Conservation (phyloP, 2,888 invertebrate species). For the Acronicta psi region DNA sequence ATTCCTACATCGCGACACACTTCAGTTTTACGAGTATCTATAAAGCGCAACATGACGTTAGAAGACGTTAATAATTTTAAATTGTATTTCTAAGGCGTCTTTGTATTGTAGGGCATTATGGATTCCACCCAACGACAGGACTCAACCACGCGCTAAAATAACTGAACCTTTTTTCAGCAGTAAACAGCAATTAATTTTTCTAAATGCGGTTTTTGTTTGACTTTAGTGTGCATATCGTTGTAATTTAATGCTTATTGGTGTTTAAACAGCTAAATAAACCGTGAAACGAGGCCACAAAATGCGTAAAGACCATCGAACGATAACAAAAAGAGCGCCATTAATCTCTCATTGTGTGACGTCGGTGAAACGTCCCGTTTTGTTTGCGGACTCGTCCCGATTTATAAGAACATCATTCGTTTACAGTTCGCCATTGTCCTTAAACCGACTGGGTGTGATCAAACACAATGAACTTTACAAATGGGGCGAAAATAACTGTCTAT, state of each 20-base stretch:
- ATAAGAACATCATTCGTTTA: slow-evolving; percentile 75
- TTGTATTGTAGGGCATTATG: slow-evolving; percentile 64
- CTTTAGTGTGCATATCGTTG: slow-evolving; percentile 68
- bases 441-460: slow-evolving; percentile 84
- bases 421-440: slow-evolving; percentile 80
- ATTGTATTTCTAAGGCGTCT: slow-evolving; percentile 69
- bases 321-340: slow-evolving; percentile 86
- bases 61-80: slow-evolving; percentile 79
- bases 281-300: slow-evolving; percentile 86
- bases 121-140: slow-evolving; percentile 27
- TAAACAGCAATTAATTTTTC: slow-evolving; percentile 50
- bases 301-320: slow-evolving; percentile 83
- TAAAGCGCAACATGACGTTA: slow-evolving; percentile 75
- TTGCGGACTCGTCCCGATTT: slow-evolving; percentile 82
- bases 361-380: slow-evolving; percentile 81
- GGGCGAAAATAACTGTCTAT: slow-evolving; percentile 81
- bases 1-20: slow-evolving; percentile 81
- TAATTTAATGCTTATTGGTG: slow-evolving; percentile 81
- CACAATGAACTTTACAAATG: slow-evolving; percentile 82
- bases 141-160: slow-evolving; percentile 45
- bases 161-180: slow-evolving; percentile 49
- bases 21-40: slow-evolving; percentile 81
- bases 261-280: slow-evolving; percentile 84
- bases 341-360: slow-evolving; percentile 85
- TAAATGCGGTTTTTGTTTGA: slow-evolving; percentile 67